Percentiles rank a stretch among this genome's conserved stretches.
phyloP scores from a whole-genome alignment of 2,888 invertebrate genomes.

The Norana najaformis region DNA sequence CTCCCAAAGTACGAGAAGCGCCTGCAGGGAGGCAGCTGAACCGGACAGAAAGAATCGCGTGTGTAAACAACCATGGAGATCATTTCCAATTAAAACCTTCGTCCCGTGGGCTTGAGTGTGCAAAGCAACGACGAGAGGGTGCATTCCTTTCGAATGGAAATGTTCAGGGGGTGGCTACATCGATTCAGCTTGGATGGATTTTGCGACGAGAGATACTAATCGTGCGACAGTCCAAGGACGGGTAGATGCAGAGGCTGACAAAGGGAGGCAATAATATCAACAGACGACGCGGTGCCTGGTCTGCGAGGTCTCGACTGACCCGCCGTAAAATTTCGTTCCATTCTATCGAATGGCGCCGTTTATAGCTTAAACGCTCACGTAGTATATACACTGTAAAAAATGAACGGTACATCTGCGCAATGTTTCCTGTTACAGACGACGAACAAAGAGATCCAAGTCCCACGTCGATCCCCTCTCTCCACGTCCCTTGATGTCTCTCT shows the following conservation, averaged over 20 bases:
- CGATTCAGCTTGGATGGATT: background rate
- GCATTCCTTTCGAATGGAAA: conserved; percentile 3
- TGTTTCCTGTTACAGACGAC: too few species aligned
- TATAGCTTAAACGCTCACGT: background rate
- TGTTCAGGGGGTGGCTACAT: too few species aligned
- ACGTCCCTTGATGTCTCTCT: too few species aligned
- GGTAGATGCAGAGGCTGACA: background rate
- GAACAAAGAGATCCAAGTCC: too few species aligned
- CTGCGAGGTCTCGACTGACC: background rate
- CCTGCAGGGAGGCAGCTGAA: background rate
- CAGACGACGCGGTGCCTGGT: background rate
- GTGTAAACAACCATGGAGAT: background rate
- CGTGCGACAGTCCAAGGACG: background rate
- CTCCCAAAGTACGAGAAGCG: background rate
- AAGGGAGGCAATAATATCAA: background rate
- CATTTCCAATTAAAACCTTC: background rate
- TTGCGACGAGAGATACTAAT: background rate
- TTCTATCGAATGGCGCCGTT: background rate
- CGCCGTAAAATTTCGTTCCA: background rate
- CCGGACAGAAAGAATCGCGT: background rate
- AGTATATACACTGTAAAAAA: background rate
- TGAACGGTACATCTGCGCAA: background rate
- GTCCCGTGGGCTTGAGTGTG: background rate
- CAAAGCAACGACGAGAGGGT: too few species aligned
- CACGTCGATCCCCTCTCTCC: too few species aligned